A percentile compares a stretch with the other conserved stretches of the same genome.
phyloP scores from a whole-genome alignment of 2,113 vertebrate genomes.

The Otocyon megalotis region DNA sequence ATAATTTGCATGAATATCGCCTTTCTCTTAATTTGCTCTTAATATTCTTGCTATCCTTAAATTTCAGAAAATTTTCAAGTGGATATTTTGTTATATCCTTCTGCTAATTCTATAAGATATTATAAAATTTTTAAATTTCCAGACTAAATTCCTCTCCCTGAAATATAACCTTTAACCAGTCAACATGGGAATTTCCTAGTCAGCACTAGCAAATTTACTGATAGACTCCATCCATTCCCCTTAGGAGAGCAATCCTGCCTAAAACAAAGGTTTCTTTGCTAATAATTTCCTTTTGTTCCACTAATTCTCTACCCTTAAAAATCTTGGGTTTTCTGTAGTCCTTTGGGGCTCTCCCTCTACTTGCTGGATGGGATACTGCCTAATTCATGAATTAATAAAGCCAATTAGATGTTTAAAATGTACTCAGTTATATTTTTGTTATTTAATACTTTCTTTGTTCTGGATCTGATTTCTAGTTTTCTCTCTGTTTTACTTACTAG shows the following conservation, averaged over 20 bases:
- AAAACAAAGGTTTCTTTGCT: neutral
- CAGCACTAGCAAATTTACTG: neutral
- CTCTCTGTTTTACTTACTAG: neutral
- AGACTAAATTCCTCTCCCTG: neutral
- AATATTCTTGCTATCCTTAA: neutral
- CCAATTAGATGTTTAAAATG: neutral
- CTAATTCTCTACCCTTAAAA: neutral
- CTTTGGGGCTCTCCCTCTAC: neutral
- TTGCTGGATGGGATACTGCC: neutral
- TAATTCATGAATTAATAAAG: neutral
- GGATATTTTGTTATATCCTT: neutral
- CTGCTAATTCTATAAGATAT: neutral
- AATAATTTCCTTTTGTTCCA: neutral
- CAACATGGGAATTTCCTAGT: neutral
- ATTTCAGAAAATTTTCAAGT: neutral
- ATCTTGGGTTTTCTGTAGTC: neutral
- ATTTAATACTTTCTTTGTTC: neutral
- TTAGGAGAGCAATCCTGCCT: neutral
- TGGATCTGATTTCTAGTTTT: neutral
- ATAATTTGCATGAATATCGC: neutral
- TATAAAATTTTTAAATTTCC: neutral
- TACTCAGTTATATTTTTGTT: neutral
- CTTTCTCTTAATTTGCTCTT: neutral
- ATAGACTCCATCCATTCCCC: neutral
- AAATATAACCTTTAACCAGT: neutral